A percentile compares a stretch with the other conserved stretches of the same genome.
phyloP scores from a whole-genome alignment of 1,140 invertebrate genomes.

The Diorhabda carinulata region DNA sequence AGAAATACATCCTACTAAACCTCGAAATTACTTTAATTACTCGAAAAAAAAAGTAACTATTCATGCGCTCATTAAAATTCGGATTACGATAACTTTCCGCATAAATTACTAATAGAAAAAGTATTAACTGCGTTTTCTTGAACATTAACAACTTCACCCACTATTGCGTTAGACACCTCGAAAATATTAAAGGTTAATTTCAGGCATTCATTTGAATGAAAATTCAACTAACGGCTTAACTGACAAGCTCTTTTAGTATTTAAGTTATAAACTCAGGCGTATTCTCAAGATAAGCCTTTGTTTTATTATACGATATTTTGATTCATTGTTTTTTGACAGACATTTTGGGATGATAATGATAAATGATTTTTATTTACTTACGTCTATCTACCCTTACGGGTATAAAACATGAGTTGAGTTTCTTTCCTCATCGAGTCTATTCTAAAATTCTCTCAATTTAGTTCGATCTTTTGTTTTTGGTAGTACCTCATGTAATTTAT shows the following conservation, averaged over 20 bases:
- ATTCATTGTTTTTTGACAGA: too few species aligned
- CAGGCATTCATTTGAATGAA: not conserved
- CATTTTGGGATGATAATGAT: too few species aligned
- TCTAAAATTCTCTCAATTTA: too few species aligned
- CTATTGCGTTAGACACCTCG: slow-evolving; percentile 1
- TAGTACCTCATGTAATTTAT: too few species aligned
- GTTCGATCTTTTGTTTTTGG: too few species aligned
- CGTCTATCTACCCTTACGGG: too few species aligned
- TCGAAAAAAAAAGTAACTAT: not conserved
- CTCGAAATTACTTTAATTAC: not conserved
- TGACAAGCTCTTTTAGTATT: not conserved
- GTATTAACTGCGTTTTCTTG: not conserved
- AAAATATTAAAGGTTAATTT: not conserved
- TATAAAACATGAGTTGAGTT: too few species aligned
- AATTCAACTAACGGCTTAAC: not conserved
- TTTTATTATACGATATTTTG: too few species aligned
- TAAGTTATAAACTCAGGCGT: too few species aligned
- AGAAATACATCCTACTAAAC: not conserved
- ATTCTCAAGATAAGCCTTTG: too few species aligned
- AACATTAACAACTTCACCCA: not conserved
- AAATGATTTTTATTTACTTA: too few species aligned
- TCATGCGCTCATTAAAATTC: not conserved
- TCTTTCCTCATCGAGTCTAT: too few species aligned
- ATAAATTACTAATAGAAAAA: not conserved
- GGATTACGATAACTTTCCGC: not conserved